phyloP scores from a whole-genome alignment of 2,113 vertebrate species.

The Pseudorasbora parva region DNA sequence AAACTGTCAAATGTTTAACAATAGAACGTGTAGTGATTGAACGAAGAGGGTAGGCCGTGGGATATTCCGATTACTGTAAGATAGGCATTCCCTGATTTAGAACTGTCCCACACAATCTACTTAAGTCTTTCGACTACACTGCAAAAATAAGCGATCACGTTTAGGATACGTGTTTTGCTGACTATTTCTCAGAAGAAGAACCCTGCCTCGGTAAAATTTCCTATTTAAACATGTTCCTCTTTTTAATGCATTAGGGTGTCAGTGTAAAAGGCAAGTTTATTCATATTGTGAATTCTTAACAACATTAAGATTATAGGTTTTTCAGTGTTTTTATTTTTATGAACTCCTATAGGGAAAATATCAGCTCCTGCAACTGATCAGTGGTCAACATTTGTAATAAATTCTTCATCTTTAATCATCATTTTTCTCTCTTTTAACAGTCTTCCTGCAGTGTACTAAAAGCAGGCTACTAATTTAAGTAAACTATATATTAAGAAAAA shows the following conservation, averaged over 20 bases:
- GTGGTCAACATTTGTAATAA: background rate
- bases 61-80: background rate
- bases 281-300: background rate
- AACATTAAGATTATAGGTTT: too few species aligned
- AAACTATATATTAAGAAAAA: background rate
- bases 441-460: background rate
- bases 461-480: background rate
- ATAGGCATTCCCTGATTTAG: too few species aligned
- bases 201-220: background rate
- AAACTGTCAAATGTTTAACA: background rate
- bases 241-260: background rate
- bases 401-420: background rate
- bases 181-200: background rate
- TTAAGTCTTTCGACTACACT: background rate
- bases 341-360: too few species aligned
- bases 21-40: background rate
- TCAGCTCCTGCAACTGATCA: background rate
- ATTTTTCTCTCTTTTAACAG: background rate
- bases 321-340: too few species aligned
- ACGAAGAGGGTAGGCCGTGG: background rate
- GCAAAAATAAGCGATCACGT: background rate
- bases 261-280: background rate
- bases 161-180: background rate
- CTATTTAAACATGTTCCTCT: background rate
- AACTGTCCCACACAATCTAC: background rate